These are phyloP conservation scores for Dinomys branickii DNA, from an alignment of 2,113 vertebrate species.

Conservation along the genomic window DNA sequence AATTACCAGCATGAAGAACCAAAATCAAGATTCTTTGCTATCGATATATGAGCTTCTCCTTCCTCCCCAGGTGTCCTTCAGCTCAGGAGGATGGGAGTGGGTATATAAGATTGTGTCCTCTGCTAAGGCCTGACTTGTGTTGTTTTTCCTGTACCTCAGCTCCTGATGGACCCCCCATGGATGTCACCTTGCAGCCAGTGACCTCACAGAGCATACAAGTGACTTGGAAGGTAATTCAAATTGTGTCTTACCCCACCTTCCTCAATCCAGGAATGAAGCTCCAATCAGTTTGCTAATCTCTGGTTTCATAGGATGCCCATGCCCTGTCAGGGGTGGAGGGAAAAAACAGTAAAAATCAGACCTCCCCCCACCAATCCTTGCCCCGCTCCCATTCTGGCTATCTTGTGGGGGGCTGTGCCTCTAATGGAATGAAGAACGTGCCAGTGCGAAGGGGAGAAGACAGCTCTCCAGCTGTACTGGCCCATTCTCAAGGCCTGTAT, in stretches of 20 bases:
- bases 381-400: background rate
- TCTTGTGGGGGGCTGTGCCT: background rate
- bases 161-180: conserved; percentile 97
- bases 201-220: conserved; percentile 99
- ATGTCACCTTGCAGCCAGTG: conserved; percentile 95
- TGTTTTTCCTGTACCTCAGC: conserved; percentile 85
- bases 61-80: background rate
- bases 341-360: background rate
- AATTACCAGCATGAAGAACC: background rate
- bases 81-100: background rate
- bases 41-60: background rate
- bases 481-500: background rate
- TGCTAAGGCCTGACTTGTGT: background rate
- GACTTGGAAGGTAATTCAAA: conserved; percentile 94
- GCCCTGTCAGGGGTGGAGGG: background rate
- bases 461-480: background rate
- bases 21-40: background rate
- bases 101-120: background rate
- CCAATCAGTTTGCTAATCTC: background rate
- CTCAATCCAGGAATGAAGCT: background rate
- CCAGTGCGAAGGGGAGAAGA: no score
- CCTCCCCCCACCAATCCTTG: no score
- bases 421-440: background rate
- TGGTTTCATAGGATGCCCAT: background rate
- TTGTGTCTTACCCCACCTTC: background rate